Conservation (phyloP, 92 coral and sea anemone species). For the Ricordea florida region DNA sequence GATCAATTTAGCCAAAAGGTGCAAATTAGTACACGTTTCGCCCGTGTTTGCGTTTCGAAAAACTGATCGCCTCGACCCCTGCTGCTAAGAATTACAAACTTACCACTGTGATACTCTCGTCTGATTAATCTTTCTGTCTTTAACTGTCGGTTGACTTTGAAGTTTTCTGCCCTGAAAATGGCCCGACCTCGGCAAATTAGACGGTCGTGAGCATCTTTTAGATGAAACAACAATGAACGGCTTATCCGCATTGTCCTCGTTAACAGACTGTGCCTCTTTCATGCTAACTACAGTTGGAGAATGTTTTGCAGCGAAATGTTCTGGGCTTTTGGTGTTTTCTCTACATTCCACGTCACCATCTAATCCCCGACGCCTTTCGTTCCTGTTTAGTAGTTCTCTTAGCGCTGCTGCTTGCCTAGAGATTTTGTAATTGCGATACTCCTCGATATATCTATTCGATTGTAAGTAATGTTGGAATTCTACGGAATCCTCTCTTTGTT, state of each 20-base stretch:
- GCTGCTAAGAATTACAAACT: constrained; percentile 3
- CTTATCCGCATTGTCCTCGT: constrained; percentile 20
- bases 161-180: constrained; percentile 50
- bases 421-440: constrained; percentile 54
- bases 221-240: constrained; percentile 46
- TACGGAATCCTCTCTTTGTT: constrained; percentile 4
- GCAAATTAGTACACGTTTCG: too few species aligned
- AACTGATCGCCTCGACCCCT: too few species aligned
- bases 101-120: constrained; percentile 23
- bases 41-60: too few species aligned
- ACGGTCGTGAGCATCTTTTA: constrained; percentile 1
- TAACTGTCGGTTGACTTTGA: constrained; percentile 27
- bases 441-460: constrained; percentile 55
- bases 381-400: constrained; percentile 18
- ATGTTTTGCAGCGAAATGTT: background rate
- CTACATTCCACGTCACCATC: constrained; percentile 7
- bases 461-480: constrained; percentile 60
- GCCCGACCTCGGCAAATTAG: constrained; percentile 35
- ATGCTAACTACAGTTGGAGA: constrained; percentile 21
- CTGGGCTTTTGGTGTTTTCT: background rate
- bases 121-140: constrained; percentile 9
- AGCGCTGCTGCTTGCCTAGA: constrained; percentile 37
- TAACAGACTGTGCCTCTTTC: constrained; percentile 26
- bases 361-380: background rate
- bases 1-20: too few species aligned